Conservation (phyloP, 2,888 invertebrate genomes). For the Limnephilus lunatus region DNA sequence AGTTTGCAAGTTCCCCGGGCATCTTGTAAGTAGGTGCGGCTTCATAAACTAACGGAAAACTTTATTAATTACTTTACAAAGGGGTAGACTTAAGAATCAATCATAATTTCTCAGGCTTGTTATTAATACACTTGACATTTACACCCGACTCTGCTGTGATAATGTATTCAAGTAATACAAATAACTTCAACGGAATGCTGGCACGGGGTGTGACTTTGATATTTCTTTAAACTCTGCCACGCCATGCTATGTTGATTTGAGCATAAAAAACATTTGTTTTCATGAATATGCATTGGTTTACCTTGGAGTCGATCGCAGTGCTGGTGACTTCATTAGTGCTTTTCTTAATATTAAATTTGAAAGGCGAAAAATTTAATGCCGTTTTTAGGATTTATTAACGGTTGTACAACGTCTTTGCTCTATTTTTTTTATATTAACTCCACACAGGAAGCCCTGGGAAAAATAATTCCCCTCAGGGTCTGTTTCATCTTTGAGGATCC, state of each 20-base stretch:
- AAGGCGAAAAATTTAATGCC: background rate
- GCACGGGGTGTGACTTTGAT: background rate
- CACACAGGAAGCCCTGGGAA: too few species aligned
- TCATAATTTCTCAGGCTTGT: slow-evolving; percentile 53
- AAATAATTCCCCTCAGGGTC: too few species aligned
- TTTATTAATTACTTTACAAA: slow-evolving; percentile 63
- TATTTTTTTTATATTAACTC: too few species aligned
- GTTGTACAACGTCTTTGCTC: background rate
- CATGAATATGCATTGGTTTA: background rate
- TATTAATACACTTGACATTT: slow-evolving; percentile 54
- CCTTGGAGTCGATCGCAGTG: background rate
- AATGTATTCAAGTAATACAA: slow-evolving; percentile 33
- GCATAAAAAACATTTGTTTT: background rate
- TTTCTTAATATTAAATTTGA: background rate
- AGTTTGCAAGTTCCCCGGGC: slow-evolving; percentile 53
- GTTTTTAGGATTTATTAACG: background rate
- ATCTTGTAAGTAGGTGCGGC: slow-evolving; percentile 51
- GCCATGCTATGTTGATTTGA: background rate
- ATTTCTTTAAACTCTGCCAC: background rate
- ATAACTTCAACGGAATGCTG: background rate
- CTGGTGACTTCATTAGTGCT: background rate
- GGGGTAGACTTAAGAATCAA: slow-evolving; percentile 58
- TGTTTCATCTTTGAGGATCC: too few species aligned
- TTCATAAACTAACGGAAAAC: slow-evolving; percentile 56
- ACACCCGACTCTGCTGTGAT: slow-evolving; percentile 14